Evolutionary conservation across 2,888 invertebrate species (phyloP).

Genomic region (Penaeus monodon): DNA sequence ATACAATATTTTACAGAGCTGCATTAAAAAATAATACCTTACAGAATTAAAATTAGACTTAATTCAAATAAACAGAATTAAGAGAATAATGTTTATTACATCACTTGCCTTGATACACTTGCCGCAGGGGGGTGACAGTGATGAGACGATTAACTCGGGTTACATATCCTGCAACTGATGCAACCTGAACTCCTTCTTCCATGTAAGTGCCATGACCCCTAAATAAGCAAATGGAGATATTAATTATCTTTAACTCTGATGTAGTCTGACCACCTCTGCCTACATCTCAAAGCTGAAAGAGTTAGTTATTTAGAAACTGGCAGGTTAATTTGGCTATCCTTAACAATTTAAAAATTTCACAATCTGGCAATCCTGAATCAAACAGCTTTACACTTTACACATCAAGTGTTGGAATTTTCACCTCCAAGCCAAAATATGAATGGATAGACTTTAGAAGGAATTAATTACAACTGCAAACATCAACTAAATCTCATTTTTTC

Average conservation of each 20-base stretch:
- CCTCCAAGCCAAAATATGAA: background rate
- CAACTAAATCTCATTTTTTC: too few species aligned
- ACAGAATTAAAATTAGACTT: background rate
- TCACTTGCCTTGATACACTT: conserved; percentile 54
- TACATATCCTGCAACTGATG: conserved; percentile 94
- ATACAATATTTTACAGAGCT: too few species aligned
- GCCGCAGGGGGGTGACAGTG: conserved; percentile 83
- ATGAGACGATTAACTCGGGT: conserved; percentile 95
- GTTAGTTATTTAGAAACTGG: background rate
- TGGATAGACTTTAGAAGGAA: conserved; percentile 12
- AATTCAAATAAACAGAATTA: background rate
- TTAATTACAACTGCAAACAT: background rate
- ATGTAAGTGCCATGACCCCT: conserved; percentile 98
- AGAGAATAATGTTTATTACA: background rate
- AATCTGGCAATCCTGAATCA: too few species aligned
- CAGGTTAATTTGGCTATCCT: too few species aligned
- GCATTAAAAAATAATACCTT: background rate
- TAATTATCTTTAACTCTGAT: conserved; percentile 1
- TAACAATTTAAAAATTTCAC: too few species aligned
- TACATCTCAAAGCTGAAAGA: background rate
- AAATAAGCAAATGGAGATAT: conserved; percentile 64
- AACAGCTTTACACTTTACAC: background rate
- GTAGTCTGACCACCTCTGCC: background rate
- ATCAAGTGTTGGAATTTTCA: too few species aligned
- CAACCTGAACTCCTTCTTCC: conserved; percentile 80